These are phyloP conservation scores for Macquaria ambigua DNA, from an alignment of 2,113 vertebrate species.

Conservation along the genomic window DNA sequence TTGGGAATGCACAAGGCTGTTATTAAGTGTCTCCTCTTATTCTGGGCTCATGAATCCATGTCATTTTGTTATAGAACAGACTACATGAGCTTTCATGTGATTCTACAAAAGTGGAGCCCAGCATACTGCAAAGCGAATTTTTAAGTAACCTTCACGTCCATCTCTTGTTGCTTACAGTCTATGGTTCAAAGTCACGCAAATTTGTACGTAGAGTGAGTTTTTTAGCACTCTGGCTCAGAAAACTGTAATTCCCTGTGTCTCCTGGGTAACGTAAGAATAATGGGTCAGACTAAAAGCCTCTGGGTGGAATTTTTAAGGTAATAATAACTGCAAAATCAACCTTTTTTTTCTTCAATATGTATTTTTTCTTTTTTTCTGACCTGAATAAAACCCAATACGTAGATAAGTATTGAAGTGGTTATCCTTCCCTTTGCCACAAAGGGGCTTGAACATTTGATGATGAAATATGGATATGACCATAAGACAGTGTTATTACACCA, in stretches of 20 bases:
- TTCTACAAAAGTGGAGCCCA: not conserved
- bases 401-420: not conserved
- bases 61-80: not conserved
- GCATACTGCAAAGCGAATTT: not conserved
- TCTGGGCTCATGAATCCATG: not conserved
- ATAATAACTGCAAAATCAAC: not conserved
- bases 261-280: constrained; percentile 25
- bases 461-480: not conserved
- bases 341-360: not conserved
- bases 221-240: not conserved
- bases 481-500: not conserved
- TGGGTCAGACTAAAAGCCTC: constrained; percentile 34
- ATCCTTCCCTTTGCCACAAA: not conserved
- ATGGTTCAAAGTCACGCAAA: constrained; percentile 21
- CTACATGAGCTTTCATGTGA: not conserved
- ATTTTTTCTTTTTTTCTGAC: not conserved
- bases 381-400: not conserved
- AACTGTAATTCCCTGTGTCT: constrained; percentile 21
- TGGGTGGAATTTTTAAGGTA: not conserved
- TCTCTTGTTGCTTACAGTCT: not conserved
- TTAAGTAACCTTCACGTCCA: constrained; percentile 3
- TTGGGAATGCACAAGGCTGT: not conserved
- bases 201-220: constrained; percentile 14
- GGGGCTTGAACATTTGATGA: not conserved
- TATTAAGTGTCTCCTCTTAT: not conserved